These are phyloP conservation scores for Cyphomyrus plagiostoma DNA, from an alignment of 2,113 vertebrate species.

Conservation along the genomic window DNA sequence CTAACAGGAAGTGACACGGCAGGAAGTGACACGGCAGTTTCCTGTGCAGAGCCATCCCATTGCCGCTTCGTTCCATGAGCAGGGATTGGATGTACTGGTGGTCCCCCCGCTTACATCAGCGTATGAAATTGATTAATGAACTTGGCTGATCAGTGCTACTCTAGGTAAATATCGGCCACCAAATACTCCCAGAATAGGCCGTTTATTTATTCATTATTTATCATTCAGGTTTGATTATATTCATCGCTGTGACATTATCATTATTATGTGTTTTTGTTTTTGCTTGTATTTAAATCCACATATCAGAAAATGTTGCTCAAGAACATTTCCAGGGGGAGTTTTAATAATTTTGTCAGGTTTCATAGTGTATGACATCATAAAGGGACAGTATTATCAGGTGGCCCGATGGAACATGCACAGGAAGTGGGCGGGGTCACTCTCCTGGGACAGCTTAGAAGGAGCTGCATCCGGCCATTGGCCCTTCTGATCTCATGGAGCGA, in stretches of 20 bases:
- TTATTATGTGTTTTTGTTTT: neutral
- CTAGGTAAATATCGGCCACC: neutral
- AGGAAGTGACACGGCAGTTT: neutral
- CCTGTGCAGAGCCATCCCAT: neutral
- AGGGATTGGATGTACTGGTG: neutral
- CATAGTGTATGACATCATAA: neutral
- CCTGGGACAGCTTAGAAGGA: neutral
- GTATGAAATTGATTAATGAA: neutral
- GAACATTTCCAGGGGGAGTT: neutral
- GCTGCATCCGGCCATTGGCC: constrained; percentile 26
- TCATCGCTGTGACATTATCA: neutral
- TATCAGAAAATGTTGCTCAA: neutral
- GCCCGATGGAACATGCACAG: neutral
- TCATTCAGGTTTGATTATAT: neutral
- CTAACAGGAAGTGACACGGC: neutral
- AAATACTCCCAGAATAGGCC: neutral
- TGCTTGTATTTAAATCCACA: neutral
- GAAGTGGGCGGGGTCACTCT: neutral
- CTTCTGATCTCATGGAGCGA: constrained; percentile 36
- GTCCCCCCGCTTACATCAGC: neutral
- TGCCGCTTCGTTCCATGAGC: neutral
- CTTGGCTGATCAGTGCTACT: neutral
- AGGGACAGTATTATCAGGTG: neutral
- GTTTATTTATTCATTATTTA: neutral
- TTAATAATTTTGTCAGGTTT: neutral